Conservation (phyloP, 2,888 invertebrate species). For the Stenichneumon culpator region DNA sequence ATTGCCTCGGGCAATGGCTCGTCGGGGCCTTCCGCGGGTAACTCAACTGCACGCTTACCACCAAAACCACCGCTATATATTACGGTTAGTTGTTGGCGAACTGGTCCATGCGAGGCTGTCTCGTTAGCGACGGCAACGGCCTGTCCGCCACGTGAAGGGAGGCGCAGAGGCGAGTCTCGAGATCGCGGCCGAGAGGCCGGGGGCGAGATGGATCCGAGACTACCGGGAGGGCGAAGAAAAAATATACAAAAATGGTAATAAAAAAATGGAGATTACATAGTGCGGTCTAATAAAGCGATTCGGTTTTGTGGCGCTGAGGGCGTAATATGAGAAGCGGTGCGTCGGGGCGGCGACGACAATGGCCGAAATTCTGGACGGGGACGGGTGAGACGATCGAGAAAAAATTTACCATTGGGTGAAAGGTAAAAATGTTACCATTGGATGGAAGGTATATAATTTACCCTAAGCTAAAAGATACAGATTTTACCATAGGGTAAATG, state of each 20-base stretch:
- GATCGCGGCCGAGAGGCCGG: neutral
- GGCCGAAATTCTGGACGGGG: conserved; percentile 62
- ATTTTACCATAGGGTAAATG: too few relatives aligned
- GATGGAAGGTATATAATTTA: too few relatives aligned
- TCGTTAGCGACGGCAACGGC: conserved; percentile 80
- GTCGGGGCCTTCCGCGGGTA: neutral
- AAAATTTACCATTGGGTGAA: too few relatives aligned
- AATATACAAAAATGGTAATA: too few relatives aligned
- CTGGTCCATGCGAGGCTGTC: conserved; percentile 79
- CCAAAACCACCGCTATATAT: neutral
- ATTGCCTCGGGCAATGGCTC: neutral
- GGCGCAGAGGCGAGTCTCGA: too few relatives aligned
- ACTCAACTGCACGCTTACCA: neutral
- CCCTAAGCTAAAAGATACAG: too few relatives aligned
- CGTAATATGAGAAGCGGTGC: conserved; percentile 84
- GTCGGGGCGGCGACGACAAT: conserved; percentile 74
- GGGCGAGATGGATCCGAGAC: too few relatives aligned
- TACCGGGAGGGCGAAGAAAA: conserved; percentile 55
- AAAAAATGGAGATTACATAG: conserved; percentile 43
- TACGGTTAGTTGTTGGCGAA: conserved; percentile 11
- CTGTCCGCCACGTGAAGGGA: too few relatives aligned
- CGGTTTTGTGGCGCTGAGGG: conserved; percentile 79
- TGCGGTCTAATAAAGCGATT: conserved; percentile 83
- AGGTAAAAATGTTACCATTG: too few relatives aligned
- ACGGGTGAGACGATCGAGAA: conserved; percentile 58